phyloP scores from a whole-genome alignment of 2,797 vertebrate genomes.

The Ispidina lecontei region DNA sequence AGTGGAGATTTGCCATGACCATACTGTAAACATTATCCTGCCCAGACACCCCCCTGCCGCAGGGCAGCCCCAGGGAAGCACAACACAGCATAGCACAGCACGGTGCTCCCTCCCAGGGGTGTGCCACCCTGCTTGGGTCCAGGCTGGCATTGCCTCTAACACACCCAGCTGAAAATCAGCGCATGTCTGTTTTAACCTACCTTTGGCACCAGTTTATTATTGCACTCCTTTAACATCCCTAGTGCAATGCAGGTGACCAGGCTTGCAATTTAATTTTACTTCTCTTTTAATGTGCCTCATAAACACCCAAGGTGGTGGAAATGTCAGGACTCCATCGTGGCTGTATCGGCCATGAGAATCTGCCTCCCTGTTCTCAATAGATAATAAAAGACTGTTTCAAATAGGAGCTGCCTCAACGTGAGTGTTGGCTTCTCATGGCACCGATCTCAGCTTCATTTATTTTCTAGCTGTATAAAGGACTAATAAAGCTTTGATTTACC shows the following conservation, averaged over 20 bases:
- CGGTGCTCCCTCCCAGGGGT: background rate
- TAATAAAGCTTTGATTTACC: background rate
- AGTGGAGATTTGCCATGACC: background rate
- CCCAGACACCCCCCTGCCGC: fast-evolving
- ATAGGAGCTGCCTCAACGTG: background rate
- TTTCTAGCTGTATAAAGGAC: background rate
- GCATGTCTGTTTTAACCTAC: background rate
- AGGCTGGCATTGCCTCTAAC: fast-evolving
- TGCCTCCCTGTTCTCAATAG: background rate
- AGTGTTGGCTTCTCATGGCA: background rate
- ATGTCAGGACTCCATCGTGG: background rate
- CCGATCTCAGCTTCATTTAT: background rate
- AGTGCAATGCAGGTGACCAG: fast-evolving
- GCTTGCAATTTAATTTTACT: background rate
- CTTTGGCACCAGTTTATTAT: background rate
- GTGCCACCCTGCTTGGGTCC: background rate
- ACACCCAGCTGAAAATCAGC: background rate
- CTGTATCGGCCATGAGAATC: background rate
- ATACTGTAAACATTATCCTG: fast-evolving
- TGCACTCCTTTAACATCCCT: background rate
- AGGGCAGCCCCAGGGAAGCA: background rate
- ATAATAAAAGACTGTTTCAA: background rate
- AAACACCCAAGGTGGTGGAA: background rate
- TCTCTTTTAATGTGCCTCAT: background rate
- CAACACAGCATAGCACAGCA: fast-evolving